phyloP scores from a whole-genome alignment of 2,888 invertebrate species.

The Xylota sylvarum region DNA sequence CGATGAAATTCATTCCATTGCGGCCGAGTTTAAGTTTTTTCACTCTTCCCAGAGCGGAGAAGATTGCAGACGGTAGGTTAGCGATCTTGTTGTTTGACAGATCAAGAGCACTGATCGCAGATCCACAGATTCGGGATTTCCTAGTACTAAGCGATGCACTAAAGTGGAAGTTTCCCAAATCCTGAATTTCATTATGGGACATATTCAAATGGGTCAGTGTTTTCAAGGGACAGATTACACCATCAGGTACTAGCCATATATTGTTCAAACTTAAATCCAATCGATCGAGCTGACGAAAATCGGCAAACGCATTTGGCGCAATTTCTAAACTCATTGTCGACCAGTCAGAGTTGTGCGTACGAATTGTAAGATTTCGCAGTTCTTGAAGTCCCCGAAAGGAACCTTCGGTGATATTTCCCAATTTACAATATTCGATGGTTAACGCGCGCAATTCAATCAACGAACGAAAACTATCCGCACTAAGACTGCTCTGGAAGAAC shows the following conservation, averaged over 20 bases:
- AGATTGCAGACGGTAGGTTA: slow-evolving; percentile 92
- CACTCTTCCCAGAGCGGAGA: slow-evolving; percentile 91
- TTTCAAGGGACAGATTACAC: slow-evolving; percentile 93
- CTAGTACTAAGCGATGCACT: slow-evolving; percentile 87
- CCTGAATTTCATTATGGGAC: slow-evolving; percentile 94
- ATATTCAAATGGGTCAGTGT: slow-evolving; percentile 93
- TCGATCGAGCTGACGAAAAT: slow-evolving; percentile 92
- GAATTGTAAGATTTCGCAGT: slow-evolving; percentile 93
- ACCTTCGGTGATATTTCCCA: slow-evolving; percentile 92
- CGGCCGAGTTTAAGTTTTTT: slow-evolving; percentile 92
- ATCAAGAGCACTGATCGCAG: slow-evolving; percentile 92
- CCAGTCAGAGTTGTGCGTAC: slow-evolving; percentile 94
- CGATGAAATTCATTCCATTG: slow-evolving; percentile 95
- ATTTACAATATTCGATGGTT: slow-evolving; percentile 94
- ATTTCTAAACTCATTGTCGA: slow-evolving; percentile 94
- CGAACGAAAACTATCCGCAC: slow-evolving; percentile 92
- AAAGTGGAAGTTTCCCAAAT: slow-evolving; percentile 94
- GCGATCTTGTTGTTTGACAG: slow-evolving; percentile 94
- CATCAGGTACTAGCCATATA: slow-evolving; percentile 94
- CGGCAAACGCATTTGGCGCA: slow-evolving; percentile 91
- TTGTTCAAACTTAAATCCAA: slow-evolving; percentile 95
- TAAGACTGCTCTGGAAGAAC: slow-evolving; percentile 92
- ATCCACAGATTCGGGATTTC: slow-evolving; percentile 84
- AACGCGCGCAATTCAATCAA: slow-evolving; percentile 92
- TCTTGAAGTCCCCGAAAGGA: slow-evolving; percentile 92